phyloP scores from a whole-genome alignment of 2,888 invertebrate species.

The Cylindroiulus punctatus region DNA sequence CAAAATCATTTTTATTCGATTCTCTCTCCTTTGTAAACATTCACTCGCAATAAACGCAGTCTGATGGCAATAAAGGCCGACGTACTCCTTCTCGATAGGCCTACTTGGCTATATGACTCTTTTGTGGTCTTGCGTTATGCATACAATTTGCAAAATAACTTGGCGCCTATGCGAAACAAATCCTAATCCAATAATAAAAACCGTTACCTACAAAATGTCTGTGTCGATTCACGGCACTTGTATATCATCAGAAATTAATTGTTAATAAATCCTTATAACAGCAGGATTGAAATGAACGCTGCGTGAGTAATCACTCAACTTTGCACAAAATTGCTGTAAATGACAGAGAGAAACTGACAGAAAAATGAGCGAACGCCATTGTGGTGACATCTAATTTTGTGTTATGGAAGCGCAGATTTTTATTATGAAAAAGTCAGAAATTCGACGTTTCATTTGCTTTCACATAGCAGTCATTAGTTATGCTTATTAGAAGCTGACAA shows the following conservation, averaged over 20 bases:
- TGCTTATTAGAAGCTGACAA: too few relatives aligned
- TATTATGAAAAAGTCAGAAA: too few relatives aligned
- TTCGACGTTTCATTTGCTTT: too few relatives aligned
- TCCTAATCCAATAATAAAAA: not conserved
- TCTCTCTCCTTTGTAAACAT: not conserved
- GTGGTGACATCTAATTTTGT: not conserved
- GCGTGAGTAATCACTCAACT: not conserved
- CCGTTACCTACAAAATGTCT: not conserved
- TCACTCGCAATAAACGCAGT: not conserved
- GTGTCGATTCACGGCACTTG: not conserved
- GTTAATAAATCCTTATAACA: constrained; percentile 6
- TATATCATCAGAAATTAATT: constrained; percentile 8
- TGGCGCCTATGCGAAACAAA: not conserved
- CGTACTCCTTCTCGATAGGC: not conserved
- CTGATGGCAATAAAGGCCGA: not conserved
- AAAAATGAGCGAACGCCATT: not conserved
- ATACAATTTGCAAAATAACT: not conserved
- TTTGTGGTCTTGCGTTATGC: not conserved
- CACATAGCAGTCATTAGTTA: too few relatives aligned
- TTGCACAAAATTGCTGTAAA: not conserved
- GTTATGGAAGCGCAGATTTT: not conserved
- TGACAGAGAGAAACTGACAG: not conserved
- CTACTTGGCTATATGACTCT: not conserved
- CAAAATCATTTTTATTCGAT: constrained; percentile 17
- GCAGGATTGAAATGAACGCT: not conserved